Percentiles rank a stretch among this genome's conserved stretches.
These are phyloP conservation scores for Perodicticus potto DNA, from an alignment of 2,797 vertebrate species.

Conservation along the genomic window DNA sequence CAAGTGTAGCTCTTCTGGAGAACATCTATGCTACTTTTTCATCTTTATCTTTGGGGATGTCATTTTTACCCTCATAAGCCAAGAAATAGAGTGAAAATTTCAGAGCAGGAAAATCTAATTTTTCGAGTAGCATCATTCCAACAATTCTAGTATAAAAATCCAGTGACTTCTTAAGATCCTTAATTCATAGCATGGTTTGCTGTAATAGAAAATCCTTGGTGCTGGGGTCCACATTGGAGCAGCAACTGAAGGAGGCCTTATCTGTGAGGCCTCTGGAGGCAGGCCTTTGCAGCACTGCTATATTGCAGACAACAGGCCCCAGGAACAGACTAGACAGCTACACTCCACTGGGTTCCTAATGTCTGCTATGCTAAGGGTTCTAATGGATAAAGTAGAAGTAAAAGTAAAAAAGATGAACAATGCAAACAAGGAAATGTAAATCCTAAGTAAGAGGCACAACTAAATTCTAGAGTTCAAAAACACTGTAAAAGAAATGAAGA, in stretches of 20 bases:
- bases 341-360: rapidly evolving
- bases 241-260: no score
- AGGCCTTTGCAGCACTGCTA: constrained; percentile 34
- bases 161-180: constrained; percentile 97
- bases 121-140: constrained; percentile 98
- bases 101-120: constrained; percentile 97
- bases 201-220: constrained; percentile 97
- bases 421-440: background rate
- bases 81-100: constrained; percentile 97
- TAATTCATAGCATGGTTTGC: constrained; percentile 98
- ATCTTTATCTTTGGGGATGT: constrained; percentile 93
- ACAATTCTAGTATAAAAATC: constrained; percentile 98
- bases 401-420: background rate
- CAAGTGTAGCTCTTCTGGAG: constrained; percentile 96
- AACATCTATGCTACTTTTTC: constrained; percentile 95
- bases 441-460: background rate
- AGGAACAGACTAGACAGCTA: rapidly evolving
- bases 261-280: background rate
- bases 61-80: constrained; percentile 97
- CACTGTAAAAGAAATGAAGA: background rate
- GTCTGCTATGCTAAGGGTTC: background rate
- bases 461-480: background rate
- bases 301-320: rapidly evolving
- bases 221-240: no score
- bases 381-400: background rate